These are phyloP conservation scores for Leucophenga varia DNA, from an alignment of 1,140 invertebrate species.

Conservation along the genomic window DNA sequence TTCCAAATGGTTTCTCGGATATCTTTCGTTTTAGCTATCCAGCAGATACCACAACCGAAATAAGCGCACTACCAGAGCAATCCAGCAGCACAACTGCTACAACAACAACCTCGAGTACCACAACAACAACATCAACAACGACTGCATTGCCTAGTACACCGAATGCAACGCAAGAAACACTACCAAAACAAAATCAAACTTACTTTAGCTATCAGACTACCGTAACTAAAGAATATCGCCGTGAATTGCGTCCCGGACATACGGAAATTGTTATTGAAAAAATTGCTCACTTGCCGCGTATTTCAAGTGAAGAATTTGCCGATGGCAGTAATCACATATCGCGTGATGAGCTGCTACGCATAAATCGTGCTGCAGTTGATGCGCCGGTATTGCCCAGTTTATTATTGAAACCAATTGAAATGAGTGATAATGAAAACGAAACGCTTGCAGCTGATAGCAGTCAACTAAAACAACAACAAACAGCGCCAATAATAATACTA, in stretches of 20 bases:
- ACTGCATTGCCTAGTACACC: slow-evolving; percentile 6
- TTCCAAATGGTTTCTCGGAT: slow-evolving; percentile 48
- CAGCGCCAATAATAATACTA: slow-evolving; percentile 38
- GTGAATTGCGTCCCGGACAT: slow-evolving; percentile 40
- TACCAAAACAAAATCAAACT: slow-evolving; percentile 22
- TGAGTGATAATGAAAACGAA: slow-evolving; percentile 30
- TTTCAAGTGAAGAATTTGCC: slow-evolving; percentile 15
- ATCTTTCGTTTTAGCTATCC: slow-evolving; percentile 45
- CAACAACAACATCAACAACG: slow-evolving; percentile 20
- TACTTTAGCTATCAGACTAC: slow-evolving; percentile 40
- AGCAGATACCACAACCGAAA: slow-evolving; percentile 9
- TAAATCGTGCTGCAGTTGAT: slow-evolving; percentile 41
- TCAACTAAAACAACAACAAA: not conserved
- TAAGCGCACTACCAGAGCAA: not conserved
- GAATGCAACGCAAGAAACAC: not conserved
- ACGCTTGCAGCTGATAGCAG: slow-evolving; percentile 35
- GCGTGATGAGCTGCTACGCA: slow-evolving; percentile 38
- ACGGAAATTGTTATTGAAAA: slow-evolving; percentile 47
- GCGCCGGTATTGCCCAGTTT: slow-evolving; percentile 46
- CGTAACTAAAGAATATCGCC: slow-evolving; percentile 39
- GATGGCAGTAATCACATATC: slow-evolving; percentile 42
- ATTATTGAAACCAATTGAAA: slow-evolving; percentile 29
- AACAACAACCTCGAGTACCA: slow-evolving; percentile 4
- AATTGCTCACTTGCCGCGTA: slow-evolving; percentile 6
- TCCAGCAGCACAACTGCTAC: slow-evolving; percentile 13